These are phyloP conservation scores for Torymus aiolomorphi DNA, from an alignment of 2,888 invertebrate genomes.

Conservation along the genomic window DNA sequence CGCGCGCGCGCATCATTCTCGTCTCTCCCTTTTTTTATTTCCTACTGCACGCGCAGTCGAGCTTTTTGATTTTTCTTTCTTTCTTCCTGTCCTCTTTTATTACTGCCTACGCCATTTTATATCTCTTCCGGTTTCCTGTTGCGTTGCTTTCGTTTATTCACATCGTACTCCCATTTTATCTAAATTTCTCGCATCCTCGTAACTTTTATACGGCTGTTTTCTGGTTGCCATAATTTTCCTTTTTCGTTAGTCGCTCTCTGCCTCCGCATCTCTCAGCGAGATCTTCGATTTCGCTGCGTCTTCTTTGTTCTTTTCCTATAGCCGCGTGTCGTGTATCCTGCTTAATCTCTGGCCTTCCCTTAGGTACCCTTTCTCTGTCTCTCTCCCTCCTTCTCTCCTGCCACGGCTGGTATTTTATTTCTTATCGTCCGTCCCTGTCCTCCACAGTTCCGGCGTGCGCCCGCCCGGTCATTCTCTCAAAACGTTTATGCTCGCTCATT, in stretches of 20 bases:
- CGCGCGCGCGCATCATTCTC: not conserved
- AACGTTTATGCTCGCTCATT: constrained; percentile 39
- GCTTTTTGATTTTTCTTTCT: not conserved
- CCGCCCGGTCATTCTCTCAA: not conserved
- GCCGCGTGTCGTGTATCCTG: not conserved
- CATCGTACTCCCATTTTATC: constrained; percentile 23
- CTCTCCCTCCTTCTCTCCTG: not conserved
- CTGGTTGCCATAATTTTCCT: constrained; percentile 30
- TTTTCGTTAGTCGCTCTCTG: constrained; percentile 1
- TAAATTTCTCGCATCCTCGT: constrained; percentile 30
- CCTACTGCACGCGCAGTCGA: not conserved
- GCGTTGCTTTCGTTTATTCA: constrained; percentile 20
- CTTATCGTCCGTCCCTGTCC: constrained; percentile 19
- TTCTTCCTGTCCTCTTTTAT: not conserved
- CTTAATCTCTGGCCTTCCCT: constrained; percentile 41
- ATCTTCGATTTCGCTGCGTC: constrained; percentile 36
- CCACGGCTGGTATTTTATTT: constrained; percentile 17
- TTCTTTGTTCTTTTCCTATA: constrained; percentile 11
- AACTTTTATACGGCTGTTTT: constrained; percentile 32
- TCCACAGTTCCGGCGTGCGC: not conserved
- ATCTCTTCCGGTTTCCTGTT: not conserved
- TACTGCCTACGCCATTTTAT: not conserved
- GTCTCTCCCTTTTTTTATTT: constrained; percentile 1
- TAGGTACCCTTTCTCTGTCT: constrained; percentile 19
- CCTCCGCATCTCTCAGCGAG: not conserved